Evolutionary conservation across 2,113 vertebrate genomes (phyloP), one percentile per base, ranked within the genome.

Genomic region (Thalassarche chlororhynchos): DNA sequence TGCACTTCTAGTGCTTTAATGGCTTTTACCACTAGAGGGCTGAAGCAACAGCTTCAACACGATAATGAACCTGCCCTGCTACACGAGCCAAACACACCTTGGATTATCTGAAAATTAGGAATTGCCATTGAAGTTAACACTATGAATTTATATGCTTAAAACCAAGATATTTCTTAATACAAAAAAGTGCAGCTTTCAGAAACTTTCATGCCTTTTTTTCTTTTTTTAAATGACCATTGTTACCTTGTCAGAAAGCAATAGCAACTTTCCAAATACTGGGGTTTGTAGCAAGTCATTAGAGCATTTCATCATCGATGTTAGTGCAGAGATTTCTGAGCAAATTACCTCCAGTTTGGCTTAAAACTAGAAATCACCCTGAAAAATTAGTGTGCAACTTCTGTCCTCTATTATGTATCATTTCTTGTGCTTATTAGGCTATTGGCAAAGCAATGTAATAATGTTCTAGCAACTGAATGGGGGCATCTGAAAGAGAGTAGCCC

Each of bases 1-100:
- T 17, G 52, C 55, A 13, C 20, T 92, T 54, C 28, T 1, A 14
- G 16, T 54, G 17, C 15, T 15, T 69, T 57, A 5, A 24, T 26
- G 46, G 13, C 36, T 69, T 54, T 76, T 49, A 23, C 81, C 94
- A 85, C 87, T 19, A 87, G 95, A 80, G 54, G 93, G 96, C 87
- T 62, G 58, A 42, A 77, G 29, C n/a, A 80, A 8, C 19, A 52
- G 15, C 52, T 64, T 62, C 40, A 15, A 17, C 19, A 0, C 2
- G 8, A 5, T 8, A 10, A 42, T 1, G 29, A 60, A 24, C 29
- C 24, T 38, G 24, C 31, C 15, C 44, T 13, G 40, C 46, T 11
- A 8, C 16, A 0, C 2, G 4, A 32, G 28, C 14, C 36, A 46
- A 75, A 40, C 12, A 16, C 77, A 18, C 21, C 40, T 8, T 16